A percentile compares a stretch with the other conserved stretches of the same genome.
phyloP scores from a whole-genome alignment of 35 echinoderm and acorn worm genomes.

The Strongylocentrotus purpuratus region DNA sequence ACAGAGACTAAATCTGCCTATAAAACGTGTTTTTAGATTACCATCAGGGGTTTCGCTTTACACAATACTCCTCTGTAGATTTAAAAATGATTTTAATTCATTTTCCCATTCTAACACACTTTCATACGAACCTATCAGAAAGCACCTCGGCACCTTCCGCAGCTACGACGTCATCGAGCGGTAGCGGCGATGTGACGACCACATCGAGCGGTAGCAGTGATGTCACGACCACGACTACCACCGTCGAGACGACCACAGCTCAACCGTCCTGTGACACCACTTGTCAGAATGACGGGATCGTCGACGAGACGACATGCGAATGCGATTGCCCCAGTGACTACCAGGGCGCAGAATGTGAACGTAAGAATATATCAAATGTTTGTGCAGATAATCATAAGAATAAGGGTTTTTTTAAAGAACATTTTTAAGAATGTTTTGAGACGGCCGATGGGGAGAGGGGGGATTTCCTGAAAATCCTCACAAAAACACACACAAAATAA shows the following conservation, averaged over 20 bases:
- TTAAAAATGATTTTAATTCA: too few species aligned
- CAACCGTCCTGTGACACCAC: background rate
- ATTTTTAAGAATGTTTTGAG: too few species aligned
- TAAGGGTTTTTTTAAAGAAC: background rate
- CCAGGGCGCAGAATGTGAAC: slow-evolving; percentile 57
- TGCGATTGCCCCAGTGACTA: slow-evolving; percentile 57
- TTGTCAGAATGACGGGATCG: slow-evolving; percentile 50
- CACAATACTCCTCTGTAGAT: too few species aligned
- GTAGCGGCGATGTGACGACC: background rate
- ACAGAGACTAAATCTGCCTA: too few species aligned
- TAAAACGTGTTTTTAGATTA: too few species aligned
- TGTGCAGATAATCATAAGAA: background rate
- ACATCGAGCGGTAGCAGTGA: background rate
- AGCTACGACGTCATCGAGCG: background rate
- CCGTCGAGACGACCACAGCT: background rate
- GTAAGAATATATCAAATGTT: background rate
- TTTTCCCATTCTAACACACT: too few species aligned
- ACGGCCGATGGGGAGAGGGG: too few species aligned
- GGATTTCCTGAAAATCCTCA: too few species aligned
- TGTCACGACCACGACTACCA: background rate
- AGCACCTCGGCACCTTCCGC: background rate
- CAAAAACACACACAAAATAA: too few species aligned
- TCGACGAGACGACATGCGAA: slow-evolving; percentile 8
- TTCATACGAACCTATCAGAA: background rate
- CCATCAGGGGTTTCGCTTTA: too few species aligned